These are phyloP conservation scores for Myiozetetes cayanensis DNA, from an alignment of 2,113 vertebrate genomes.

Conservation along the genomic window DNA sequence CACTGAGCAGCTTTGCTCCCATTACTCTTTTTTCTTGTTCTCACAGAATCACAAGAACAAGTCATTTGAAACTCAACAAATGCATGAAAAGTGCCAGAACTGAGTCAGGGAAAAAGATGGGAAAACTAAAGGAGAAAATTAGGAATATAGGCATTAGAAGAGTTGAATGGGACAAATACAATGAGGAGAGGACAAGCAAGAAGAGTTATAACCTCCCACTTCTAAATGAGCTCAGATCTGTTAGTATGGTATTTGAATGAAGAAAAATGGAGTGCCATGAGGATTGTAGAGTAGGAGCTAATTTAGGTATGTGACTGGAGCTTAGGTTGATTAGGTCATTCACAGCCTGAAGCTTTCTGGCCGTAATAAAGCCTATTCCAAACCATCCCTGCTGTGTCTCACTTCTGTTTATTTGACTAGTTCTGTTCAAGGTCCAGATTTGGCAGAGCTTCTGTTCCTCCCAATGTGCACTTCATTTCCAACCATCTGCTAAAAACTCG, in stretches of 20 bases:
- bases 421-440: constrained; percentile 22
- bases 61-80: neutral
- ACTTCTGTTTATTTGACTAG: constrained; percentile 51
- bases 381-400: constrained; percentile 10
- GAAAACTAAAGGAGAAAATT: neutral
- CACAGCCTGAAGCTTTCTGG: constrained; percentile 38
- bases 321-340: constrained; percentile 38
- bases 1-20: neutral
- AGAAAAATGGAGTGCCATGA: neutral
- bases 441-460: constrained; percentile 21
- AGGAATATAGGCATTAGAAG: neutral
- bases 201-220: neutral
- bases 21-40: neutral
- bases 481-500: constrained; percentile 57
- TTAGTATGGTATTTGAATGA: neutral
- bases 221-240: neutral
- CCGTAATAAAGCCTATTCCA: constrained; percentile 9
- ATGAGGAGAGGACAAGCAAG: neutral
- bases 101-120: neutral
- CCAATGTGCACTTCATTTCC: constrained; percentile 44
- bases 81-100: neutral
- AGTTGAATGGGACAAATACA: neutral
- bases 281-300: neutral
- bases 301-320: neutral
- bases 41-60: neutral